Evolutionary conservation across 2,113 vertebrate species (phyloP), one percentile per base, ranked within the genome.

Genomic region (Pelvicachromis taeniatus): DNA sequence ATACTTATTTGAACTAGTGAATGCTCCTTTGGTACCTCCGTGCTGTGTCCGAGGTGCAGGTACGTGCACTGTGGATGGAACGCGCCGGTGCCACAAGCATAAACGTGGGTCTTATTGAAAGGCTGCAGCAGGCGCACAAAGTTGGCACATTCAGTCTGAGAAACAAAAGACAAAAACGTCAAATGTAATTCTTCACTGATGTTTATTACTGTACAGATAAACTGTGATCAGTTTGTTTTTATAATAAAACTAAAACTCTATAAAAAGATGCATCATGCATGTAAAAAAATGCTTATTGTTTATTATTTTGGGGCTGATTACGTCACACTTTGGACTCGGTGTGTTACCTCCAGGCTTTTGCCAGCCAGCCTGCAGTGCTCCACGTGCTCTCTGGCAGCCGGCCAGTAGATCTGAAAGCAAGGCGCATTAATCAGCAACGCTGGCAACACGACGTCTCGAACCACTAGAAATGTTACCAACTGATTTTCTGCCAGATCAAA

Each of bases 91-190:
- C 97, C 97, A 0, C 97, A 98, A 8, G 92, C 95, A 0, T 96
- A 97, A 35, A 98, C 94, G 0, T 97, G 97, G 3, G 93, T 98
- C 80, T 96, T 96, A 81, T 98, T 98, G 94, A 97, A 96, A 1
- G 95, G 95, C 92, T 98, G 97, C 35, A 98, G 95, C 78, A 97
- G 93, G 26, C 97, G 96, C 80, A 98, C 94, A 33, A 97, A 97
- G 95, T 98, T 98, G 81, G 97, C 96, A 63, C 97, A 98, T 21
- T 98, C 97, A 0, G 92, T 96, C 97, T 98, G 94, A 0, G 80
- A 70, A 59, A 48, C 0, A 9, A 38, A 50, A 38, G 3, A 80
- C 6, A 38, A 12, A 33, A 63, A 63, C 0, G 11, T 23, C 7
- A 2, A 35, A 10, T 50, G 26, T 11, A 63, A 63, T 48, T 48